Evolutionary conservation across 2,888 invertebrate genomes (phyloP).

Genomic region (Scaptomyza reducta): DNA sequence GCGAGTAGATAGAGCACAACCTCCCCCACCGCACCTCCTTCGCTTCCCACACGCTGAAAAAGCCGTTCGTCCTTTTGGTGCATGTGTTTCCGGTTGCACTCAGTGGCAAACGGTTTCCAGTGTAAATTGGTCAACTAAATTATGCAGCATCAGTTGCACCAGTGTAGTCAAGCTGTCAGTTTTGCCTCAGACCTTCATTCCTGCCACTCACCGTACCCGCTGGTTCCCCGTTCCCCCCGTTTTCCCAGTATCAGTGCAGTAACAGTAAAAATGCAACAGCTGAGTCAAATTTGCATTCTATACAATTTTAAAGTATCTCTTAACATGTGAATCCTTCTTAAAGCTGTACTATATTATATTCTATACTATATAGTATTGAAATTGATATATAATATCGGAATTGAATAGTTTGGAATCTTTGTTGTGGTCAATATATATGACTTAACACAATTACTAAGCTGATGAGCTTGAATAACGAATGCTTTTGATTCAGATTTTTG

Average conservation of each 20-base stretch:
- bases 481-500: too few species aligned
- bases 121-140: constrained; percentile 82
- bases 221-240: too few species aligned
- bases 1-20: too few species aligned
- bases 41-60: not conserved
- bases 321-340: not conserved
- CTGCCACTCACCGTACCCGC: too few species aligned
- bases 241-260: too few species aligned
- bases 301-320: constrained; percentile 64
- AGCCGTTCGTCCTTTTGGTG: constrained; percentile 34
- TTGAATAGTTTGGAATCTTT: too few species aligned
- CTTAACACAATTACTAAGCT: too few species aligned
- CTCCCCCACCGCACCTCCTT: not conserved
- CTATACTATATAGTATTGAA: too few species aligned
- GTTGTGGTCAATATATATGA: too few species aligned
- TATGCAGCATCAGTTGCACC: constrained; percentile 78
- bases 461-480: too few species aligned
- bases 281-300: constrained; percentile 65
- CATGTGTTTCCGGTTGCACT: constrained; percentile 77
- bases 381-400: too few species aligned
- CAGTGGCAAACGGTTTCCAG: constrained; percentile 66
- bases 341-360: too few species aligned
- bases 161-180: constrained; percentile 56
- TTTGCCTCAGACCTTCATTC: not conserved
- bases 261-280: constrained; percentile 47